Percentiles rank a stretch among this genome's conserved stretches.
phyloP scores from a whole-genome alignment of 2,113 vertebrate genomes.

The Pelvicachromis taeniatus region DNA sequence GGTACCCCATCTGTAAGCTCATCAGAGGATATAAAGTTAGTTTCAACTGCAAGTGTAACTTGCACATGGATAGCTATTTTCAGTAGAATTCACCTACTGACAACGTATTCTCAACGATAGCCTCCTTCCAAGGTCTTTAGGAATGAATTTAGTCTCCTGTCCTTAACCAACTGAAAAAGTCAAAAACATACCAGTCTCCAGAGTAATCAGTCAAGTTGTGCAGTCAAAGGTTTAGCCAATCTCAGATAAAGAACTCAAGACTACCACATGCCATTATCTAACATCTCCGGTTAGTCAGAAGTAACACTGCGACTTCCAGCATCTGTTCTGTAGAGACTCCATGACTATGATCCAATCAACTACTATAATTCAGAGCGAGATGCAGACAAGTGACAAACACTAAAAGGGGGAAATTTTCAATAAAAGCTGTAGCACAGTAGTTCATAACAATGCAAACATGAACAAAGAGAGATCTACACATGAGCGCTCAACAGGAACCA shows the following conservation, averaged over 20 bases:
- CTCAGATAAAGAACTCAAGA: neutral
- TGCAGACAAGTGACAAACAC: neutral
- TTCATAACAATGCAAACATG: neutral
- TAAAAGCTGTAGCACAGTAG: neutral
- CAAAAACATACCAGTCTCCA: neutral
- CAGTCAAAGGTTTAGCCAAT: neutral
- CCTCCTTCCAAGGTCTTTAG: neutral
- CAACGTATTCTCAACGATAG: neutral
- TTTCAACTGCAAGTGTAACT: neutral
- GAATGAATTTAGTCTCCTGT: conserved; percentile 1
- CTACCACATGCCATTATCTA: neutral
- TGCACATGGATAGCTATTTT: neutral
- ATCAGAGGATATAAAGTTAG: neutral
- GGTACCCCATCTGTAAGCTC: neutral
- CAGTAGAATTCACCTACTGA: neutral
- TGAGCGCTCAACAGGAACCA: conserved; percentile 9
- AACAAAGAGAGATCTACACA: neutral
- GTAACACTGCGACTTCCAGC: neutral
- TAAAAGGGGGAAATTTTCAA: neutral
- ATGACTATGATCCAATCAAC: neutral
- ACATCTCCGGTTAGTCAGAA: conserved; percentile 7
- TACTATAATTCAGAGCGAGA: neutral
- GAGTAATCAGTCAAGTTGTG: neutral
- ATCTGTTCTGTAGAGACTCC: neutral
- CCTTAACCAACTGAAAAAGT: neutral